A percentile compares a stretch with the other conserved stretches of the same genome.
Evolutionary conservation across 2,113 vertebrate species (phyloP).

Genomic region (Syngnathus typhle): DNA sequence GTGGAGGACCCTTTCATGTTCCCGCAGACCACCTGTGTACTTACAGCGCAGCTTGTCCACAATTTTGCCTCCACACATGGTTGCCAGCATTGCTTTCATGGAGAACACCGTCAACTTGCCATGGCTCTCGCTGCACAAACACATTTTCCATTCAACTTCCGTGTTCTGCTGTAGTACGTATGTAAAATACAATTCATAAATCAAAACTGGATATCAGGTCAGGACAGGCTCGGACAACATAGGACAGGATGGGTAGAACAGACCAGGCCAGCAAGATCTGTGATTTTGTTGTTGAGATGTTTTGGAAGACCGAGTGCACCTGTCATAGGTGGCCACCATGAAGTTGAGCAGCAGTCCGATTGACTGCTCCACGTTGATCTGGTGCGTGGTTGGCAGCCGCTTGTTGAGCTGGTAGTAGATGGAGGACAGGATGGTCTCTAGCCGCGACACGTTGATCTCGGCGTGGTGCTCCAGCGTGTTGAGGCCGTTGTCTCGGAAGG

Average conservation of each 20-base stretch:
- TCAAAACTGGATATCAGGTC: too few relatives aligned
- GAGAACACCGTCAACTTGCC: slow-evolving; percentile 98
- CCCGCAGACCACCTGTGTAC: slow-evolving; percentile 47
- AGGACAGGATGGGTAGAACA: too few relatives aligned
- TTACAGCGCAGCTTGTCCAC: slow-evolving; percentile 96
- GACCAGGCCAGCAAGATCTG: too few relatives aligned
- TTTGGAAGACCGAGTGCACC: slow-evolving; percentile 53
- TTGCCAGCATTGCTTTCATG: slow-evolving; percentile 93
- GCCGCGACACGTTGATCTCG: slow-evolving; percentile 93
- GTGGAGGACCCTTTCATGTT: too few relatives aligned
- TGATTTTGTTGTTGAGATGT: not conserved
- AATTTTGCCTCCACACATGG: slow-evolving; percentile 96
- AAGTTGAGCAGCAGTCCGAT: slow-evolving; percentile 98
- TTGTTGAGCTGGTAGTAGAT: slow-evolving; percentile 98
- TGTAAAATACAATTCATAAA: too few relatives aligned
- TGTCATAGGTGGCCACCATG: slow-evolving; percentile 92
- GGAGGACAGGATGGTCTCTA: slow-evolving; percentile 96
- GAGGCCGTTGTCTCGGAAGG: slow-evolving; percentile 94
- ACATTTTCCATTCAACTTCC: not conserved
- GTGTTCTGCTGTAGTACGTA: too few relatives aligned
- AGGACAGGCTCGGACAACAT: too few relatives aligned
- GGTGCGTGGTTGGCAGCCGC: slow-evolving; percentile 92
- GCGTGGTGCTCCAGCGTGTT: slow-evolving; percentile 86
- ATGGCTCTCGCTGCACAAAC: slow-evolving; percentile 81
- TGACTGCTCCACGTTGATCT: slow-evolving; percentile 95